A percentile compares a stretch with the other conserved stretches of the same genome.
Evolutionary conservation across 1,140 invertebrate genomes (phyloP).

Genomic region (Listronotus oregonensis): DNA sequence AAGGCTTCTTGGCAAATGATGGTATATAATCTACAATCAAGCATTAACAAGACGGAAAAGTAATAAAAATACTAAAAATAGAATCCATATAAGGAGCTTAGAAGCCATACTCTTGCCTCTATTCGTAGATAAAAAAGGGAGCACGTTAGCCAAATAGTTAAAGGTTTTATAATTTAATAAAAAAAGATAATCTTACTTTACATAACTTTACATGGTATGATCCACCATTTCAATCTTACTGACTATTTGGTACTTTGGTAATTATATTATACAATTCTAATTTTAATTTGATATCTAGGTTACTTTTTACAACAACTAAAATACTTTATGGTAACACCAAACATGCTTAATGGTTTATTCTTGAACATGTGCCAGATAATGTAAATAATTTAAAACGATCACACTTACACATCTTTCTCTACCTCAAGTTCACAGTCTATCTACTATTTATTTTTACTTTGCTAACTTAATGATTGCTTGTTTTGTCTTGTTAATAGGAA

Average conservation of each 20-base stretch:
- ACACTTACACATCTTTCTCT: slow-evolving; percentile 39
- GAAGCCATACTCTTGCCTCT: too few species aligned
- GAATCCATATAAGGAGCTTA: too few species aligned
- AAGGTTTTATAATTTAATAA: too few species aligned
- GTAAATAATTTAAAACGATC: slow-evolving; percentile 42
- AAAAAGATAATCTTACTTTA: too few species aligned
- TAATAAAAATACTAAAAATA: too few species aligned
- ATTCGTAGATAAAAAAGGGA: too few species aligned
- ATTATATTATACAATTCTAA: background rate
- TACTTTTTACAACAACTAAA: slow-evolving; percentile 31
- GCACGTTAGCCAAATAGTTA: too few species aligned
- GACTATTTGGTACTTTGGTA: background rate
- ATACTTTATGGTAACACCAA: slow-evolving; percentile 42
- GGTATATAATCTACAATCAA: too few species aligned
- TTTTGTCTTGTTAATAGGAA: background rate
- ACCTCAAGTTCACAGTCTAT: slow-evolving; percentile 36
- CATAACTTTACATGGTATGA: too few species aligned
- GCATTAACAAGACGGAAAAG: too few species aligned
- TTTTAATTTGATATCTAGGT: slow-evolving; percentile 1
- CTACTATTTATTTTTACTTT: background rate
- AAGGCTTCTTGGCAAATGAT: too few species aligned
- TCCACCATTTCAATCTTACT: too few species aligned
- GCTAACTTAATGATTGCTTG: background rate
- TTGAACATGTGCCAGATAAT: slow-evolving; percentile 50
- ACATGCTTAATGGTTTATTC: slow-evolving; percentile 46